These are phyloP conservation scores for Drosophila cracens DNA, from an alignment of 2,888 invertebrate species.

Conservation along the genomic window DNA sequence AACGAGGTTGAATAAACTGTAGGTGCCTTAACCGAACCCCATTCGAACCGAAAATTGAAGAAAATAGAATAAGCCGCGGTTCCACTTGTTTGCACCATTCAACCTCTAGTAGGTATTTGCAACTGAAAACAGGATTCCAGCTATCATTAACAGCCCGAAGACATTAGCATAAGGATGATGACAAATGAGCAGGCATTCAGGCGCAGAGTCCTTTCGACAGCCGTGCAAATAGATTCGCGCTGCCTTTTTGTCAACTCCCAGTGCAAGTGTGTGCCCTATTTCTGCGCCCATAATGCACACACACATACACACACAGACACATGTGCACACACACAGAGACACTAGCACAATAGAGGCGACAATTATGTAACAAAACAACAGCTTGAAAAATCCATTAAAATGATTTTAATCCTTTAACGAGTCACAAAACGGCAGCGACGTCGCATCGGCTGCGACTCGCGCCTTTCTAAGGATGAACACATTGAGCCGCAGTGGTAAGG, in stretches of 20 bases:
- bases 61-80: not conserved
- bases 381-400: constrained; percentile 84
- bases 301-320: constrained; percentile 27
- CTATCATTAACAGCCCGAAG: constrained; percentile 56
- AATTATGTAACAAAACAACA: constrained; percentile 80
- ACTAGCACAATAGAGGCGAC: constrained; percentile 62
- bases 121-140: not conserved
- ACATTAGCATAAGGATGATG: constrained; percentile 74
- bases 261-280: constrained; percentile 68
- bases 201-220: constrained; percentile 47
- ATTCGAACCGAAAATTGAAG: not conserved
- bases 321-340: constrained; percentile 20
- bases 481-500: constrained; percentile 41
- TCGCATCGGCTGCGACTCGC: constrained; percentile 28
- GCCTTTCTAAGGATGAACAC: constrained; percentile 36
- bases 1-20: not conserved
- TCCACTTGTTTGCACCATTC: constrained; percentile 7
- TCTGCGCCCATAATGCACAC: constrained; percentile 54
- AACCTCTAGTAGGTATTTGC: constrained; percentile 7
- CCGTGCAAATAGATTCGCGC: constrained; percentile 45
- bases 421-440: constrained; percentile 68
- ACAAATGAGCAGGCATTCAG: constrained; percentile 66
- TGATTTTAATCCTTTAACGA: constrained; percentile 84
- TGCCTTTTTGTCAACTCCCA: constrained; percentile 36
- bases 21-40: not conserved